Conservation (phyloP, 2,113 vertebrate species). For the Noturus placidus region DNA sequence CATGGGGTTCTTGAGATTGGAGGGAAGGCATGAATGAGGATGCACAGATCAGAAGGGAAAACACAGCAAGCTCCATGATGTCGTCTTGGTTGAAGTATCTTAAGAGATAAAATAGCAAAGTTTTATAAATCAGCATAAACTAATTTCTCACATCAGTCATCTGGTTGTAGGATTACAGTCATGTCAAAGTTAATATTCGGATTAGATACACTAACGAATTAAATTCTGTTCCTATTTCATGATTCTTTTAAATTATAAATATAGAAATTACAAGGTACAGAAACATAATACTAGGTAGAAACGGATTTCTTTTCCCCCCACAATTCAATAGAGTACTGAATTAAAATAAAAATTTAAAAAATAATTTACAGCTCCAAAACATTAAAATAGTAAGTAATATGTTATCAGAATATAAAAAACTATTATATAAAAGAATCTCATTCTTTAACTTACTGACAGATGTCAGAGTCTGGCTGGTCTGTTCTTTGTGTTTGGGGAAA, state of each 20-base stretch:
- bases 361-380: neutral
- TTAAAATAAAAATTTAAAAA: neutral
- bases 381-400: neutral
- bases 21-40: constrained; percentile 51
- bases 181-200: neutral
- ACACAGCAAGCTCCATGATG: constrained; percentile 57
- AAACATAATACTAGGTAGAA: neutral
- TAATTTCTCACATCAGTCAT: neutral
- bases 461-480: neutral
- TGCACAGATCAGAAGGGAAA: constrained; percentile 55
- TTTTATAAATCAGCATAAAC: neutral
- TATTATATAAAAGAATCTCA: neutral
- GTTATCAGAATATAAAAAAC: neutral
- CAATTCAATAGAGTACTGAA: neutral
- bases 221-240: neutral
- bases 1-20: constrained; percentile 40
- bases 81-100: neutral
- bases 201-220: neutral
- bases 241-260: neutral
- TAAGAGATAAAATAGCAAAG: constrained; percentile 8
- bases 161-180: neutral
- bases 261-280: neutral
- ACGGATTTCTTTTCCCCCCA: neutral
- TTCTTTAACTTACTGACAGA: constrained; percentile 50
- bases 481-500: constrained; percentile 65